phyloP scores from a whole-genome alignment of 1,140 invertebrate species.

The Doryteuthis pealeii region DNA sequence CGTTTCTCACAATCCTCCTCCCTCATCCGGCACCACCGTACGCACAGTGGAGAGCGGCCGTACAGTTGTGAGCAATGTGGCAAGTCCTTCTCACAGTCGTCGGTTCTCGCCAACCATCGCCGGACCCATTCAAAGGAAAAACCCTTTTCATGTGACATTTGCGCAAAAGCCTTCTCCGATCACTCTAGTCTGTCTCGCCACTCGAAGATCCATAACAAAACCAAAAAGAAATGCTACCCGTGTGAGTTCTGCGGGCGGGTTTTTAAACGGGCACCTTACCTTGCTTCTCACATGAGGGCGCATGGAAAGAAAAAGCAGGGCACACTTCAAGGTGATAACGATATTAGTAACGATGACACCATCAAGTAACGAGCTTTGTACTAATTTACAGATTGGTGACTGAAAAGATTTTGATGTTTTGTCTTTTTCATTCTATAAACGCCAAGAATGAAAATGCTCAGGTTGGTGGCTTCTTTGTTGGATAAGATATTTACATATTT shows the following conservation, averaged over 20 bases:
- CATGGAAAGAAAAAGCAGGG: neutral
- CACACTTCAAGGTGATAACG: too few relatives aligned
- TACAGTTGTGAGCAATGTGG: slow-evolving; percentile 86
- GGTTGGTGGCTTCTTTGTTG: too few relatives aligned
- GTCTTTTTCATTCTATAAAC: too few relatives aligned
- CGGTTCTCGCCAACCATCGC: slow-evolving; percentile 85
- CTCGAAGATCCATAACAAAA: slow-evolving; percentile 52
- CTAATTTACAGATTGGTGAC: too few relatives aligned
- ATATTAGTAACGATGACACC: too few relatives aligned
- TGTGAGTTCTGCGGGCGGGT: slow-evolving; percentile 55
- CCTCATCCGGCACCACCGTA: slow-evolving; percentile 48
- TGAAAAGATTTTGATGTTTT: too few relatives aligned
- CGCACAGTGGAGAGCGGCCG: slow-evolving; percentile 68
- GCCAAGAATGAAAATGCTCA: too few relatives aligned
- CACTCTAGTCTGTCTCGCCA: slow-evolving; percentile 34
- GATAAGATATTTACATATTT: too few relatives aligned
- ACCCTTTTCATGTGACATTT: slow-evolving; percentile 49
- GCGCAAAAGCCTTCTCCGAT: slow-evolving; percentile 16
- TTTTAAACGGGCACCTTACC: slow-evolving; percentile 14
- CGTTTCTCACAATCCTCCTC: slow-evolving; percentile 36
- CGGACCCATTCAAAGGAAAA: slow-evolving; percentile 80
- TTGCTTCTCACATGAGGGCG: neutral
- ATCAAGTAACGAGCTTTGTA: too few relatives aligned
- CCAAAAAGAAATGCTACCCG: slow-evolving; percentile 46
- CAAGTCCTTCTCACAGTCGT: slow-evolving; percentile 71